Conservation (phyloP, 2,888 invertebrate species). For the Callinectes sapidus region DNA sequence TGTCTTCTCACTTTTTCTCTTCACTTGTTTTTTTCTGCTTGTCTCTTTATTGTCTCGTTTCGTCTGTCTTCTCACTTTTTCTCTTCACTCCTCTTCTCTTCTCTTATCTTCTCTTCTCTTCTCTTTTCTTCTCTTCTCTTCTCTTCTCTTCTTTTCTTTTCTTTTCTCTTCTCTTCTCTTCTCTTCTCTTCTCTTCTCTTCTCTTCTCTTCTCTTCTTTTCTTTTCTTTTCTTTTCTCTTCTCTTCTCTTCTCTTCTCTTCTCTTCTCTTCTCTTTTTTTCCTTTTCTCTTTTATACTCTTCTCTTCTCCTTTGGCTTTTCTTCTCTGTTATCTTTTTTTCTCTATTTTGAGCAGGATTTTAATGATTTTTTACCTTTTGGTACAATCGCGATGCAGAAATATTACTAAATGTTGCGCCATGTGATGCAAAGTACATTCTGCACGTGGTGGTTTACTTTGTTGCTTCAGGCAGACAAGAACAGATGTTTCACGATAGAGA, state of each 20-base stretch:
- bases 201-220: too few relatives aligned
- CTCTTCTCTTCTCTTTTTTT: background rate
- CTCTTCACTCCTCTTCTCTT: background rate
- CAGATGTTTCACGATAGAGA: background rate
- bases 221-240: constrained; percentile 47
- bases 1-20: background rate
- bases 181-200: constrained; percentile 30
- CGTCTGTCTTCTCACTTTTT: background rate
- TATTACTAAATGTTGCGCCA: background rate
- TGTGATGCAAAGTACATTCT: background rate
- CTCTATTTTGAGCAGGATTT: too few relatives aligned
- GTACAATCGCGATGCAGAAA: too few relatives aligned
- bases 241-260: constrained; percentile 28
- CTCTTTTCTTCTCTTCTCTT: constrained; percentile 13
- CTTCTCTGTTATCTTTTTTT: background rate
- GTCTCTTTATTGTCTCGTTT: background rate
- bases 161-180: constrained; percentile 42
- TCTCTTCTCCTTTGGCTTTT: too few relatives aligned
- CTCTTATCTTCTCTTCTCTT: background rate
- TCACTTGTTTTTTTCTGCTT: background rate
- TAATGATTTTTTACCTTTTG: constrained; percentile 20
- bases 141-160: constrained; percentile 28
- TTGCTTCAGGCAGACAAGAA: background rate
- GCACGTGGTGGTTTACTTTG: background rate
- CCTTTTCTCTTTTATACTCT: background rate